Evolutionary conservation across 2,888 invertebrate genomes (phyloP).

Genomic region (Baccha elongata): DNA sequence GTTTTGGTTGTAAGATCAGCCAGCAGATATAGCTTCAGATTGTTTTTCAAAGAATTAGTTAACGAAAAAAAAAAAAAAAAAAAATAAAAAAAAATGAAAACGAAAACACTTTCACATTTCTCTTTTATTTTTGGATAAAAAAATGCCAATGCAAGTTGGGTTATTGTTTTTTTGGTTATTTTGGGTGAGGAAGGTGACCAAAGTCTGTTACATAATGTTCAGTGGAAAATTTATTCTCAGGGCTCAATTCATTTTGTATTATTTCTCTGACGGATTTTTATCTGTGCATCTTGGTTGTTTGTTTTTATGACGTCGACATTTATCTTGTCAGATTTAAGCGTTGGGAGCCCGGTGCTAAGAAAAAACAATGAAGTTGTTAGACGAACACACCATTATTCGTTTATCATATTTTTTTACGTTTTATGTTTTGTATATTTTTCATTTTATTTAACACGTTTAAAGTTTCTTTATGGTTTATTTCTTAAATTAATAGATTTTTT

Average conservation of each 20-base stretch:
- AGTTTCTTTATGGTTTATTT: no score
- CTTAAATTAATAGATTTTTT: no score
- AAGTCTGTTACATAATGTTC: constrained; percentile 49
- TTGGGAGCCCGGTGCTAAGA: no score
- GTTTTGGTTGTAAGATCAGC: constrained; percentile 10
- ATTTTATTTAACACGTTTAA: no score
- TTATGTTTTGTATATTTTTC: no score
- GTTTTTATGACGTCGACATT: not conserved
- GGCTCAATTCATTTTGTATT: not conserved
- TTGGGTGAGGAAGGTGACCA: constrained; percentile 22
- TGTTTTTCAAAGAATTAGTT: constrained; percentile 30
- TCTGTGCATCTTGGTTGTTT: not conserved
- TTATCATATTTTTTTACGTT: no score
- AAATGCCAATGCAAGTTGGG: not conserved
- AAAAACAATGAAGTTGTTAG: not conserved
- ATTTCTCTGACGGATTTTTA: constrained; percentile 15
- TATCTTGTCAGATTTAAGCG: not conserved
- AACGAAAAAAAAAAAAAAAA: not conserved
- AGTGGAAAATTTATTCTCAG: not conserved
- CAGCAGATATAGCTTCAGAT: constrained; percentile 21
- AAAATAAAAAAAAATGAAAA: constrained; percentile 31
- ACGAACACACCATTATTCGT: not conserved
- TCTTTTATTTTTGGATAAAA: constrained; percentile 20
- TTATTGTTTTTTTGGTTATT: not conserved
- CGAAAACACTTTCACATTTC: constrained; percentile 71